These are phyloP conservation scores for Turritopsis dohrnii DNA, from an alignment of 30 jellyfish, hydroid and myxozoan species.

Conservation along the genomic window DNA sequence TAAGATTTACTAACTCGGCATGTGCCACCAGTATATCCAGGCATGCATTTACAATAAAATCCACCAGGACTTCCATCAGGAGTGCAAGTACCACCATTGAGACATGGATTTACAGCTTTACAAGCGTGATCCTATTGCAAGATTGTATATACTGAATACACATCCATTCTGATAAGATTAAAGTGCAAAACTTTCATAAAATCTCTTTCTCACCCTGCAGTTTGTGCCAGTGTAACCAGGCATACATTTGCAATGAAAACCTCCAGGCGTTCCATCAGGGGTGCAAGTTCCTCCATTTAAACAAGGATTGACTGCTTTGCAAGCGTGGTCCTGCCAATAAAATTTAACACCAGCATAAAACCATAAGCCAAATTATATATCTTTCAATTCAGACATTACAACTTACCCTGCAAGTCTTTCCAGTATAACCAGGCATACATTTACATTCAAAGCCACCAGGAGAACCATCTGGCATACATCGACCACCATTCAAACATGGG, in stretches of 20 bases:
- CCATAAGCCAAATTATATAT: not conserved
- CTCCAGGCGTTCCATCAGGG: constrained; percentile 20
- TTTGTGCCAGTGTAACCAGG: constrained; percentile 14
- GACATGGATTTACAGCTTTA: constrained; percentile 61
- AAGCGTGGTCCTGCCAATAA: constrained; percentile 11
- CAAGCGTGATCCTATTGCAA: constrained; percentile 26
- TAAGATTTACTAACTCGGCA: constrained; percentile 38
- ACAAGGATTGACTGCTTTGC: constrained; percentile 13
- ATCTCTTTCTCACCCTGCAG: constrained; percentile 7
- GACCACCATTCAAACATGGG: constrained; percentile 16
- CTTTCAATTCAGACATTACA: not conserved
- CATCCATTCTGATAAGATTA: not conserved
- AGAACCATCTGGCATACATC: constrained; percentile 15
- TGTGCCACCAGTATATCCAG: constrained; percentile 50
- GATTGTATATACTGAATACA: not conserved
- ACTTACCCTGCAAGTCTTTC: constrained; percentile 42
- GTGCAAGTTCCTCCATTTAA: constrained; percentile 9
- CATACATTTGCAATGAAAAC: constrained; percentile 8
- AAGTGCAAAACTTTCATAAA: not conserved
- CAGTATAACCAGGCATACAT: constrained; percentile 69
- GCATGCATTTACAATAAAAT: constrained; percentile 59
- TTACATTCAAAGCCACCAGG: constrained; percentile 30
- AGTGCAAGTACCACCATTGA: constrained; percentile 64
- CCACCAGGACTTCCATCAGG: constrained; percentile 40
- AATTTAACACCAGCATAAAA: not conserved